phyloP scores from a whole-genome alignment of 1,140 invertebrate species.

The Homalodisca vitripennis region DNA sequence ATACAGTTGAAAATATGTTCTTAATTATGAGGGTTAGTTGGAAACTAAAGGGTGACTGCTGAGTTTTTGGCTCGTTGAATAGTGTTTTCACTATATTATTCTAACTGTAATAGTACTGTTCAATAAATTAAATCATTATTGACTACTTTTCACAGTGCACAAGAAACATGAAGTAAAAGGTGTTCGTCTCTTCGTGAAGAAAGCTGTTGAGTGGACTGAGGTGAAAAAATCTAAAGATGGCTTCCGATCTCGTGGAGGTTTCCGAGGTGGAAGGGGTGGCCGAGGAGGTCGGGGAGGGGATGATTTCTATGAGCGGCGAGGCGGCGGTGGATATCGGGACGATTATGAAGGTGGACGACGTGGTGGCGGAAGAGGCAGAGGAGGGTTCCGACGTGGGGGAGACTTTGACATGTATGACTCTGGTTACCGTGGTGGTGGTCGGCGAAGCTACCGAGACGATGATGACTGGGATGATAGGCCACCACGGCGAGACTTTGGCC shows the following conservation, averaged over 20 bases:
- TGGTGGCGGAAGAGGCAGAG: slow-evolving; percentile 33
- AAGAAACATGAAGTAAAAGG: slow-evolving; percentile 42
- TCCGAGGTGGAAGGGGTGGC: slow-evolving; percentile 30
- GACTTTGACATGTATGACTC: not conserved
- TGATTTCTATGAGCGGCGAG: not conserved
- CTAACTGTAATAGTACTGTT: too few species aligned
- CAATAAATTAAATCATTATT: too few species aligned
- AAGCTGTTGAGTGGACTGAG: slow-evolving; percentile 42
- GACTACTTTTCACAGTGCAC: slow-evolving; percentile 39
- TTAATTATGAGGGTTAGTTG: too few species aligned
- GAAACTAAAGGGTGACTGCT: too few species aligned
- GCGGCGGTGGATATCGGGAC: slow-evolving; percentile 34
- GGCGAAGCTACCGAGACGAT: slow-evolving; percentile 4
- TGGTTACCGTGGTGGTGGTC: slow-evolving; percentile 29
- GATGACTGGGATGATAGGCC: not conserved
- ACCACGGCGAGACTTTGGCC: not conserved
- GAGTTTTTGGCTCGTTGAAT: too few species aligned
- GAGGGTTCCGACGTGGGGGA: slow-evolving; percentile 33
- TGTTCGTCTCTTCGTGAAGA: slow-evolving; percentile 43
- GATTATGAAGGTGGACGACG: slow-evolving; percentile 38
- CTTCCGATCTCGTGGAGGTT: slow-evolving; percentile 34
- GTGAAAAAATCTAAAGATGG: slow-evolving; percentile 30
- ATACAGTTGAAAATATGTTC: too few species aligned
- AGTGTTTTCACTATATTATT: too few species aligned
- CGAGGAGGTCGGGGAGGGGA: slow-evolving; percentile 20